Evolutionary conservation across 2,113 vertebrate species (phyloP).

Genomic region (Mastomys natalensis): DNA sequence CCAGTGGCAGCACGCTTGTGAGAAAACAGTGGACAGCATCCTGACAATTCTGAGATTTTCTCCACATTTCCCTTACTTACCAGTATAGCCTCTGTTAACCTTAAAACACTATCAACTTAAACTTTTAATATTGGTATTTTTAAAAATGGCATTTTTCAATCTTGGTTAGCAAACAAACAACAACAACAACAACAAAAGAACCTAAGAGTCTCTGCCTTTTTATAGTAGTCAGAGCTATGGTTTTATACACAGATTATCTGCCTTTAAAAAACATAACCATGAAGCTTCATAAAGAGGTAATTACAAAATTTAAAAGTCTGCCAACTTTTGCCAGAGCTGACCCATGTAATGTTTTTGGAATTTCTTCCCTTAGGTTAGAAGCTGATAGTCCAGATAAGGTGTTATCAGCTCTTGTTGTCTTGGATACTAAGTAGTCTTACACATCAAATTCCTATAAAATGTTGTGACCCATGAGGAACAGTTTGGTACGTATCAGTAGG

Average conservation of each 20-base stretch:
- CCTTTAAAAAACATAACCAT: constrained; percentile 1
- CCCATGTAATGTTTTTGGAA: constrained; percentile 16
- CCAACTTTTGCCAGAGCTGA: neutral
- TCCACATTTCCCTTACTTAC: constrained; percentile 60
- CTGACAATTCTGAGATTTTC: constrained; percentile 76
- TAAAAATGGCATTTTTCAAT: constrained; percentile 58
- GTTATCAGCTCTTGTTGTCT: constrained; percentile 15
- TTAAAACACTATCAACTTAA: constrained; percentile 77
- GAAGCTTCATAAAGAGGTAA: constrained; percentile 6
- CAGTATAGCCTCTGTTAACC: constrained; percentile 41
- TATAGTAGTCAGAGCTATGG: constrained; percentile 75
- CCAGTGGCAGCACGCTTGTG: constrained; percentile 66
- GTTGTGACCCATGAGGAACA: neutral
- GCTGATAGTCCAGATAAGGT: neutral
- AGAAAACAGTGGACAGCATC: constrained; percentile 73
- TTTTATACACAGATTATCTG: constrained; percentile 71
- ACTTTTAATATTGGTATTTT: constrained; percentile 74
- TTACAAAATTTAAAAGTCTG: constrained; percentile 38
- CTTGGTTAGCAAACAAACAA: neutral
- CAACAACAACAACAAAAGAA: neutral
- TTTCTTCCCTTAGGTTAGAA: constrained; percentile 26
- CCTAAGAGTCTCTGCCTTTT: constrained; percentile 75
- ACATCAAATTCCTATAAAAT: constrained; percentile 28
- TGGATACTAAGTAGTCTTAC: neutral
- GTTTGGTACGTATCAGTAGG: neutral